Conservation (phyloP, 2,797 vertebrate genomes). For the Catamblyrhynchus diadema region DNA sequence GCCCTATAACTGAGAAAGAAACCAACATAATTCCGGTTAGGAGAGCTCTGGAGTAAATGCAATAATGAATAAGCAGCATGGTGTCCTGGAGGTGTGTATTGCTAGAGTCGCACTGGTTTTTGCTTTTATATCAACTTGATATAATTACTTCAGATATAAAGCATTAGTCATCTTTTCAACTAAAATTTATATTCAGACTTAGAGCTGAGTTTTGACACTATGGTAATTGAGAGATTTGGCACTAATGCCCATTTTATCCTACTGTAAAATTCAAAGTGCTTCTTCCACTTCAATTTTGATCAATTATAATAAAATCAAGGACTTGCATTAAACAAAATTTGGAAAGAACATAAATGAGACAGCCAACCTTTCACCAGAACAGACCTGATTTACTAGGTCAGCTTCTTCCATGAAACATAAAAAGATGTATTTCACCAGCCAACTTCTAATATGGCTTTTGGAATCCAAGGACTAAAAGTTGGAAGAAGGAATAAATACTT, state of each 20-base stretch:
- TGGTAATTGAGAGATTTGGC: background rate
- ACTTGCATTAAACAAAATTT: background rate
- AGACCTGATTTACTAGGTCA: background rate
- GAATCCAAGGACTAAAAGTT: background rate
- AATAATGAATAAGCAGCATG: background rate
- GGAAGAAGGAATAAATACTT: background rate
- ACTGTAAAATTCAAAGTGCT: background rate
- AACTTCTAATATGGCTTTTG: background rate
- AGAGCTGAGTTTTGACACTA: background rate
- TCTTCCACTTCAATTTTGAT: background rate
- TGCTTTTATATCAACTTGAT: background rate
- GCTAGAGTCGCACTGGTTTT: background rate
- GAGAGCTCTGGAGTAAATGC: background rate
- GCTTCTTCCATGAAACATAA: background rate
- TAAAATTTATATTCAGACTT: background rate
- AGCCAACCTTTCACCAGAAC: background rate
- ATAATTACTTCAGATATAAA: background rate
- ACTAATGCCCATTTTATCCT: background rate
- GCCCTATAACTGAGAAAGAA: background rate
- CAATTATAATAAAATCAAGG: background rate
- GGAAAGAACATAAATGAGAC: background rate
- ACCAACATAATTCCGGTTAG: background rate
- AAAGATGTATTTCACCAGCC: background rate
- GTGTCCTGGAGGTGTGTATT: background rate
- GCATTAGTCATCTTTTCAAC: background rate